Evolutionary conservation across 1,140 invertebrate genomes (phyloP).

Genomic region (Atta texana): DNA sequence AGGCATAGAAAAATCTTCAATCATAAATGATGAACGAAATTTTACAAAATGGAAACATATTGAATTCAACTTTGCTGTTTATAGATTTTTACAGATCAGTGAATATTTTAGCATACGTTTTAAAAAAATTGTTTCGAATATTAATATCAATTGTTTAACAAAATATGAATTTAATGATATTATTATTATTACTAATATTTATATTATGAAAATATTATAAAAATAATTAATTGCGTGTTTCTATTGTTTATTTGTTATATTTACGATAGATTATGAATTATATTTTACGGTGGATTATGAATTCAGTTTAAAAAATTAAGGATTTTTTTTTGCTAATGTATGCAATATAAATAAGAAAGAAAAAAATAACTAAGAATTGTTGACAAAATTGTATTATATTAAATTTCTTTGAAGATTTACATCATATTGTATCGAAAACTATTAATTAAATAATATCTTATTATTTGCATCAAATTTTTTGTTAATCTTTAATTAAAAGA

Average conservation of each 20-base stretch:
- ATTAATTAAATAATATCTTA: neutral
- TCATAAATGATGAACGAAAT: neutral
- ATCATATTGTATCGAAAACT: neutral
- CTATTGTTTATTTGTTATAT: too few relatives aligned
- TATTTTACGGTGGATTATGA: neutral
- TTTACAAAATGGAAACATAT: neutral
- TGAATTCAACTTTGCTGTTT: neutral
- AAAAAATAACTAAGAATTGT: too few relatives aligned
- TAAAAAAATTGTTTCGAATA: neutral
- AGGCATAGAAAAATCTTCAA: neutral
- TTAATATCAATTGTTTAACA: neutral
- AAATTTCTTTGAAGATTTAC: neutral
- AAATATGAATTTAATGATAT: constrained; percentile 6
- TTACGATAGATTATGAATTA: too few relatives aligned
- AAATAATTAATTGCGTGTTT: too few relatives aligned
- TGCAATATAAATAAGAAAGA: too few relatives aligned
- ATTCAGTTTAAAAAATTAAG: neutral
- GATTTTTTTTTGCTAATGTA: too few relatives aligned
- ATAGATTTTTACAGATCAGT: constrained; percentile 11
- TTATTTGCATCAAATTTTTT: neutral
- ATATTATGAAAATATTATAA: too few relatives aligned
- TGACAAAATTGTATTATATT: neutral
- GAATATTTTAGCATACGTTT: constrained; percentile 15
- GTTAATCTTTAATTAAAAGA: neutral
- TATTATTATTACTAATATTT: neutral